Evolutionary conservation across 2,888 invertebrate genomes (phyloP).

Genomic region (Agonopterix subpropinquella): DNA sequence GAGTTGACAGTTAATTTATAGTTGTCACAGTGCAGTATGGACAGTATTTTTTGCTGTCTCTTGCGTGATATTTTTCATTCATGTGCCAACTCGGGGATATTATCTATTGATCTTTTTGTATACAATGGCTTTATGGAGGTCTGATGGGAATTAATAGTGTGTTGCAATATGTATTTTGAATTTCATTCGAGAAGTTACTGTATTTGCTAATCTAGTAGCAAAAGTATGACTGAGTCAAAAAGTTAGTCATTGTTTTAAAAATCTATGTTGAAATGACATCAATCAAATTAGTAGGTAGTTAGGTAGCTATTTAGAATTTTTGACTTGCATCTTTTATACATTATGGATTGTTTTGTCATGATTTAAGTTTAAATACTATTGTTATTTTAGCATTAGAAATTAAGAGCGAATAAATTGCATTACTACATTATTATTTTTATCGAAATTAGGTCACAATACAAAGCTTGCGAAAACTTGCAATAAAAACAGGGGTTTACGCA

Average conservation of each 20-base stretch:
- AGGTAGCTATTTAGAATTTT: no score
- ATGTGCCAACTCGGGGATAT: slow-evolving; percentile 12
- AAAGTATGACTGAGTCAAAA: no score
- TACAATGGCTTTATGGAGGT: slow-evolving; percentile 5
- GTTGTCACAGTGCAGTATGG: slow-evolving; percentile 32
- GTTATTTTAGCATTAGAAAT: no score
- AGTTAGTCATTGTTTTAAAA: no score
- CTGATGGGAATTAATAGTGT: slow-evolving; percentile 5
- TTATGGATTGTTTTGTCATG: no score
- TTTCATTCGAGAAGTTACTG: background rate
- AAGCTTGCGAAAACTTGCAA: slow-evolving; percentile 17
- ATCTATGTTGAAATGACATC: no score
- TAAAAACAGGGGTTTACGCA: slow-evolving; percentile 30
- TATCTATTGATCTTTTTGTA: slow-evolving; percentile 20
- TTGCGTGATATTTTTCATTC: slow-evolving; percentile 21
- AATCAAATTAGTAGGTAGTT: no score
- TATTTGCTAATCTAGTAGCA: no score
- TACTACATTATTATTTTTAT: background rate
- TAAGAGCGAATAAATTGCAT: no score
- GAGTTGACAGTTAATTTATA: slow-evolving; percentile 50
- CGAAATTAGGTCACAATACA: slow-evolving; percentile 12
- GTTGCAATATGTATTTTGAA: background rate
- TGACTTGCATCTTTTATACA: no score
- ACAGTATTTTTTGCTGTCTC: slow-evolving; percentile 43
- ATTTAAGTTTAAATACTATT: no score